These are phyloP conservation scores for Choristoneura fumiferana DNA, from an alignment of 1,140 invertebrate genomes.

Conservation along the genomic window DNA sequence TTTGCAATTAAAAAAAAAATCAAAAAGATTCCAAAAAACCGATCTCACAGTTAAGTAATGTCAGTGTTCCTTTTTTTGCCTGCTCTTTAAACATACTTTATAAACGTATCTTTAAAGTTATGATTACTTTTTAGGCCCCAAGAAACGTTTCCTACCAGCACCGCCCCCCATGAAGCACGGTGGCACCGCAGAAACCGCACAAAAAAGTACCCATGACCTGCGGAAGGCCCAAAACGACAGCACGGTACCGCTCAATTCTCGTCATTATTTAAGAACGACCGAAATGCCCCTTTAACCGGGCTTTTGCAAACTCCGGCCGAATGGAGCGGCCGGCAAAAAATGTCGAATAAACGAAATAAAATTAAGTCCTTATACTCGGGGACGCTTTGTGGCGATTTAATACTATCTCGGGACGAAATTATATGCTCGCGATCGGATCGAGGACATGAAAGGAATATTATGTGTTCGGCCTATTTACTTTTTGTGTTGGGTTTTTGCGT, in stretches of 20 bases:
- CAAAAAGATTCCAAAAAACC: too few species aligned
- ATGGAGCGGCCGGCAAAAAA: not conserved
- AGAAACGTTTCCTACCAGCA: too few species aligned
- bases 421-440: constrained; percentile 1
- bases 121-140: too few species aligned
- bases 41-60: too few species aligned
- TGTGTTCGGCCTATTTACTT: constrained; percentile 3
- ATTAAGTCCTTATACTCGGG: not conserved
- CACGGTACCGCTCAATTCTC: not conserved
- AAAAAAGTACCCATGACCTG: too few species aligned
- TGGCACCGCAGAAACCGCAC: not conserved
- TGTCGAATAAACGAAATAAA: constrained; percentile 18
- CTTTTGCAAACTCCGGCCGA: not conserved
- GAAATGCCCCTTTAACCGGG: not conserved
- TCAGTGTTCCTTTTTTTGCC: too few species aligned
- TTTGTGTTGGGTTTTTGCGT: not conserved
- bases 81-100: too few species aligned
- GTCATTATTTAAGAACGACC: not conserved
- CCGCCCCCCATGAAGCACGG: not conserved
- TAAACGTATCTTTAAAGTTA: too few species aligned
- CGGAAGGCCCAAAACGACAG: too few species aligned
- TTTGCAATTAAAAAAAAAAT: too few species aligned
- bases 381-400: constrained; percentile 8
- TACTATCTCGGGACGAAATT: constrained; percentile 9
- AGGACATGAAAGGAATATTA: constrained; percentile 14